Percentiles rank a stretch among this genome's conserved stretches.
These are phyloP conservation scores for Fissipunctia ypsillon DNA, from an alignment of 2,888 invertebrate species.

Conservation along the genomic window DNA sequence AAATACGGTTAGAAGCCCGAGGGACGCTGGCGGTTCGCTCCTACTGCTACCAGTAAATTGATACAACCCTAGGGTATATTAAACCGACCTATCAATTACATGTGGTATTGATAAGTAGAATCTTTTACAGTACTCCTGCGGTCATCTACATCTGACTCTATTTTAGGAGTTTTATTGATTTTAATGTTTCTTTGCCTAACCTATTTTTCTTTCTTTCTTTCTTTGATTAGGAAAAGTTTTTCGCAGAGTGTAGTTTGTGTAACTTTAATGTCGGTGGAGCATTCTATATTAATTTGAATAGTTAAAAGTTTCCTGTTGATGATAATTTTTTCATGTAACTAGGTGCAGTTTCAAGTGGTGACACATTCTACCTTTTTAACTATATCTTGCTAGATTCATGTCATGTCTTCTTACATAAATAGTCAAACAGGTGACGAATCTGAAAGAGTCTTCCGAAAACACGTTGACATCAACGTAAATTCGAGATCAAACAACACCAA, in stretches of 20 bases:
- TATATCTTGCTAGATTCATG: not conserved
- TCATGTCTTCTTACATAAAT: not conserved
- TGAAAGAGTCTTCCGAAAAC: not conserved
- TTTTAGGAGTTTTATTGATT: conserved; percentile 15
- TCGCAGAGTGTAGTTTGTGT: not conserved
- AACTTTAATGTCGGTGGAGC: not conserved
- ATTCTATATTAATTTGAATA: not conserved
- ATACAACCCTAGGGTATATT: conserved; percentile 84
- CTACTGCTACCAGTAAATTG: conserved; percentile 84
- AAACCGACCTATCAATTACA: conserved; percentile 74
- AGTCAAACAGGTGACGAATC: not conserved
- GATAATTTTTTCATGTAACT: not conserved
- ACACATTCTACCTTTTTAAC: no score
- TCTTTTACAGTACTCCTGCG: conserved; percentile 27
- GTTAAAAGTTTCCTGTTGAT: not conserved
- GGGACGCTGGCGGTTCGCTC: conserved; percentile 80
- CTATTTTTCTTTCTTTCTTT: no score
- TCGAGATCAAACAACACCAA: conserved; percentile 48
- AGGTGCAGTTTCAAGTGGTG: not conserved
- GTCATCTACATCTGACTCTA: conserved; percentile 13
- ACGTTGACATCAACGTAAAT: conserved; percentile 8
- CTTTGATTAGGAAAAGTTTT: not conserved
- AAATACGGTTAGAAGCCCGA: conserved; percentile 78
- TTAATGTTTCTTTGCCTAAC: not conserved
- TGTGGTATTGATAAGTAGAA: conserved; percentile 57